Evolutionary conservation across 2,797 vertebrate genomes (phyloP), one percentile per base, ranked within the genome.

Genomic region (Coracias cyanogaster): DNA sequence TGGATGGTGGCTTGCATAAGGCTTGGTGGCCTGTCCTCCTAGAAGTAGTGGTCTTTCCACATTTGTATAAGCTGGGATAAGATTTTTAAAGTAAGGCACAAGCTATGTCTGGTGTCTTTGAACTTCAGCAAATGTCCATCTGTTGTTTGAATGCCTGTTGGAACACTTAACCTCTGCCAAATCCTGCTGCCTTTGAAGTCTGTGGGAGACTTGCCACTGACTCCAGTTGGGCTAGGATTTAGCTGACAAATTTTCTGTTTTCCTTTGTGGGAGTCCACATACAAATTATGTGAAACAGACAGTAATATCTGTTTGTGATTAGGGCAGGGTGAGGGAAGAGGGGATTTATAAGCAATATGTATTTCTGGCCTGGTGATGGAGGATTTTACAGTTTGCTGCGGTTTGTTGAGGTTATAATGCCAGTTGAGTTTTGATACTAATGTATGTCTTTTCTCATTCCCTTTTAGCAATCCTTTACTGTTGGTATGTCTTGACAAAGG

Each of bases 151-250:
- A 86, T 71, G 71, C 41, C 37, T 65, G 86, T 95, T 95, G 80
- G 54, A 91, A 79, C 1, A 17, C 67, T 89, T 80, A 92, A 84
- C 18, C 57, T 71, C n/a, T 90, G 90, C 94, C 93, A 95, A 86
- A 94, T 94, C 67, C 83, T 57, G 5, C 62, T 90, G 48, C 60
- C 90, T 96, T 95, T 96, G 90, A 96, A 95, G 78, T 94, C 92
- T 29, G 10, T 62, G 67, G 74, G 78, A 94, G 52, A n/a, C 70
- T 64, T 86, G 83, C 81, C 64, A 77, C 57, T 1, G 7, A 39
- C n/a, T 54, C n/a, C 52, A 74, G 31, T 52, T 93, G 81, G 33
- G 41, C 61, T 28, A 76, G 72, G 72, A 76, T 94, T 94, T 82
- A 73, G 70, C 51, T 51, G 52, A 80, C 43, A 86, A 31, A 18